phyloP scores from a whole-genome alignment of 2,888 invertebrate species.

The Timema podura region DNA sequence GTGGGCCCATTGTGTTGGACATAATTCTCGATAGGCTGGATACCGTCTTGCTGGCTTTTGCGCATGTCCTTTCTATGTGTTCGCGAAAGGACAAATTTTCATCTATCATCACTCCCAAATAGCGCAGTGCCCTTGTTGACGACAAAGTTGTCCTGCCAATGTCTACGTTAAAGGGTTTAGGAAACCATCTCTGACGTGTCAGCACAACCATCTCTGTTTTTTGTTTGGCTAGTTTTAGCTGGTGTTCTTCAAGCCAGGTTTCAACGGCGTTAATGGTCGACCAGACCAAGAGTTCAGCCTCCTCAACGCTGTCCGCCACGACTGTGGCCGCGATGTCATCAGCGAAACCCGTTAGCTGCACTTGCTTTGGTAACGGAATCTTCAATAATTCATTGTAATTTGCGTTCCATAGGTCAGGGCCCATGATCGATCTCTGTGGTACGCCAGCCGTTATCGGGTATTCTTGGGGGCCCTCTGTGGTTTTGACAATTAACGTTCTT shows the following conservation, averaged over 20 bases:
- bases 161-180: background rate
- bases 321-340: no score
- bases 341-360: background rate
- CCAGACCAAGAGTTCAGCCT: background rate
- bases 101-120: no score
- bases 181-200: background rate
- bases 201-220: constrained; percentile 4
- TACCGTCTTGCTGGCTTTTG: background rate
- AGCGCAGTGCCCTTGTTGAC: constrained; percentile 6
- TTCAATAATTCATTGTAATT: background rate
- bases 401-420: no score
- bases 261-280: background rate
- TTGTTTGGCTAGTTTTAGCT: no score
- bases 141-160: background rate
- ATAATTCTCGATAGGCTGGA: background rate
- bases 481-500: constrained; percentile 1
- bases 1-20: no score
- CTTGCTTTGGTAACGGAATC: background rate
- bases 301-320: background rate
- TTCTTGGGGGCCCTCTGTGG: background rate
- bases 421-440: background rate
- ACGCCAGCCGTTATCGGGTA: background rate
- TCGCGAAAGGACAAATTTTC: background rate
- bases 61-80: background rate
- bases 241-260: background rate